Evolutionary conservation across 1,140 invertebrate genomes (phyloP), one percentile per base, ranked within the genome.

Genomic region (Uloborus diversus): DNA sequence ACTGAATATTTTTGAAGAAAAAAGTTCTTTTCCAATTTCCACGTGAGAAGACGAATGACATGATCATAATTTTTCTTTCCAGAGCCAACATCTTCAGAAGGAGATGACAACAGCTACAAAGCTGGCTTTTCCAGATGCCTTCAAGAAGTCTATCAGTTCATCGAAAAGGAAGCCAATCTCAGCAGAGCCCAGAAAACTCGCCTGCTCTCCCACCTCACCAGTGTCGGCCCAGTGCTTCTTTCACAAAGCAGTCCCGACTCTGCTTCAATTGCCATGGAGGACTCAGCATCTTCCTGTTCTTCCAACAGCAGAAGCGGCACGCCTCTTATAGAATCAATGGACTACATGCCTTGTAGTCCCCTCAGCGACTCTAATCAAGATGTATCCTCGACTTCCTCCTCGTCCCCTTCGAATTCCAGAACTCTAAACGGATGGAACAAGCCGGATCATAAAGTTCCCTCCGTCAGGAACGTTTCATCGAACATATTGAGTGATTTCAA

Each of bases 231-330:
- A 0, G 17, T 35, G 3, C 1, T 17, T 23, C 4, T 7, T 11
- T 17, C 35, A 7, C 49, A 7, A 5, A 9, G 4, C 23, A 20
- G 4, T 35, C 20, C 30, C 17, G 37, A 28, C 1, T 25, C 4
- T 20, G 28, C 23, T 3, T 7, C 23, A 37, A 11, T 7, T n/a
- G 1, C 2, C 17, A 78, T 57, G 61, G 73, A 78, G 13, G 73
- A 78, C 5, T 33, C 73, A 1, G 32, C 69, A 4, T 61, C 56
- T 1, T 76, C 73, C 9, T 78, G 32, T 20, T 78, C 73, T 7
- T 56, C 47, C n/a, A 37, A 7, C 62, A 78, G 73, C 62, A 35
- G 71, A 13, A 75, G 71, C 9, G 35, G 35, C 0, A 75, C 71
- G 14, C 71, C 71, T 1, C 4, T n/a, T 13, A 47, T 13, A 3